A percentile compares a stretch with the other conserved stretches of the same genome.
phyloP scores from a whole-genome alignment of 2,888 invertebrate species.

The Cybosia mesomella region DNA sequence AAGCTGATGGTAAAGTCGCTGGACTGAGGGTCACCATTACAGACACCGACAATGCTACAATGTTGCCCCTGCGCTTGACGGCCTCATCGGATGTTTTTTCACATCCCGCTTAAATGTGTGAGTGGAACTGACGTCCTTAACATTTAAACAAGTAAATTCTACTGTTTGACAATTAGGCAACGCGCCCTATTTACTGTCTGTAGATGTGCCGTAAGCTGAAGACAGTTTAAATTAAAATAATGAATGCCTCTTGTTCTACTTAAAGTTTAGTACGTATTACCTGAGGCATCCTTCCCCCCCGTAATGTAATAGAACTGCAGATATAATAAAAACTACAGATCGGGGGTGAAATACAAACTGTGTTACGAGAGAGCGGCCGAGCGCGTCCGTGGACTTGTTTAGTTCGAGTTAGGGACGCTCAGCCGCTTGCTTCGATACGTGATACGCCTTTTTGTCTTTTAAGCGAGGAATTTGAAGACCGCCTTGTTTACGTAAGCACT shows the following conservation, averaged over 20 bases:
- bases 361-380: conserved; percentile 24
- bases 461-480: conserved; percentile 16
- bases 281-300: conserved; percentile 19
- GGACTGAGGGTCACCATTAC: too few species aligned
- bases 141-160: neutral
- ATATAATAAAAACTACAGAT: conserved; percentile 32
- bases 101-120: neutral
- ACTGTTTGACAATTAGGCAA: neutral
- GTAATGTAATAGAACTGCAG: conserved; percentile 25
- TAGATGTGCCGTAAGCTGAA: conserved; percentile 27
- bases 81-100: too few species aligned
- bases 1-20: too few species aligned
- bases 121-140: neutral
- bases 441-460: conserved; percentile 28
- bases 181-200: neutral
- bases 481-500: conserved; percentile 21
- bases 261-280: conserved; percentile 49
- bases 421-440: conserved; percentile 20
- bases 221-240: conserved; percentile 23
- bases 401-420: conserved; percentile 24
- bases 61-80: too few species aligned
- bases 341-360: conserved; percentile 35
- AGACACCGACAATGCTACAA: too few species aligned
- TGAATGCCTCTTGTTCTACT: conserved; percentile 34
- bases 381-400: conserved; percentile 31